Base-by-base conservation (phyloP, 2,888 invertebrate species). In the Morinoia aosen region DNA sequence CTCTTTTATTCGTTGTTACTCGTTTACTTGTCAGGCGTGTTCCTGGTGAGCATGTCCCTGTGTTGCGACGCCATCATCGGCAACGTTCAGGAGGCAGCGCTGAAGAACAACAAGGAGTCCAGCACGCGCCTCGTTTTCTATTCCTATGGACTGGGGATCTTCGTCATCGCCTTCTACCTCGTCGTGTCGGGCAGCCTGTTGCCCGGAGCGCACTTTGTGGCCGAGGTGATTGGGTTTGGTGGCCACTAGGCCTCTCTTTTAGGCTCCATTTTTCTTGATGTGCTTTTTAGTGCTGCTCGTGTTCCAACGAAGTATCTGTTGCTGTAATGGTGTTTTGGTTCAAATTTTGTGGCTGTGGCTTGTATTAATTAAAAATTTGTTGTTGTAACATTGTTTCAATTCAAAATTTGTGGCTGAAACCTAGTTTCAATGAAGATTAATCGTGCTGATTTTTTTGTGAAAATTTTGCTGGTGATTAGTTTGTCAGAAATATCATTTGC, bases 1-100 rank as follows among this genome's bases (percentile, higher is more conserved):
- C n/a, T n/a, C n/a, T n/a, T n/a, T n/a, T n/a, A n/a, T n/a, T n/a
- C 64, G 25, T 5, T 19, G 64, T 76, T 10, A 16, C 76, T 25
- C 76, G 61, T 76, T 76, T 16, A 25, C 48, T 56, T 16, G 95
- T 11, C 95, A 97, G 97, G 97, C 96, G 97, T 98, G 39, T 95
- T 97, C 19, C 97, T 98, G 97, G 97, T 98, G 19, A 97, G 98
- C 0, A 97, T 98, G 97, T 99, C 99, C 0, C 97, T 99, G 95
- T 97, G 99, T 7, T 99, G 99, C 97, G 99, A 99, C 97, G 99
- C 99, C 0, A 98, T 98, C 19, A 99, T 99, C 96, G 99, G 99
- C 48, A 99, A 99, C 97, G 98, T 99, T 0, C 99, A 99, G 97
- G 99, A 99, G 97, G 99, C 99, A 97, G 98, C 98, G 0, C 99